Conservation (phyloP, 2,797 vertebrate species). For the Nothura maculosa region DNA sequence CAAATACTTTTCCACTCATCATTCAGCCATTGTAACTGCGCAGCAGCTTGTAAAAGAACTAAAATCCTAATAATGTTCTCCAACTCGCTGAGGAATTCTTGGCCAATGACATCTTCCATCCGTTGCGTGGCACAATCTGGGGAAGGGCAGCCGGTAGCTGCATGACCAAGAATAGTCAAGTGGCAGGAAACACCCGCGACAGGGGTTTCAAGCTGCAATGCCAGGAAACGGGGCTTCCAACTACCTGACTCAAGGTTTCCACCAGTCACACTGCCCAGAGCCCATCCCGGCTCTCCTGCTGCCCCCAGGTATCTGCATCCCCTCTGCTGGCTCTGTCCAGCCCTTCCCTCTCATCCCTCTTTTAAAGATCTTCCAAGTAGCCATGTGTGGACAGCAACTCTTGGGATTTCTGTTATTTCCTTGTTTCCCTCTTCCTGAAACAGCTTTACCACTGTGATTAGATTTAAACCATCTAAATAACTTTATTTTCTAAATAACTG, state of each 20-base stretch:
- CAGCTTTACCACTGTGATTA: background rate
- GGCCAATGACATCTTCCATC: background rate
- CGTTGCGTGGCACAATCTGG: background rate
- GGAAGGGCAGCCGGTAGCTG: constrained; percentile 11
- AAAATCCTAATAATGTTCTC: background rate
- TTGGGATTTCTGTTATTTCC: background rate
- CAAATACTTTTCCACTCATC: background rate
- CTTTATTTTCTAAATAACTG: background rate
- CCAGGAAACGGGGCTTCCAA: constrained; percentile 11
- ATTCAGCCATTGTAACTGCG: background rate
- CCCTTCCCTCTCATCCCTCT: background rate
- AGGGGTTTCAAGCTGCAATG: background rate
- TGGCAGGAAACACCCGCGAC: background rate
- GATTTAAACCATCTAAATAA: background rate
- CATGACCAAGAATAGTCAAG: background rate
- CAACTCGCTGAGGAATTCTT: background rate
- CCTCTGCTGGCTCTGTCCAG: background rate
- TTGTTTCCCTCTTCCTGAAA: background rate
- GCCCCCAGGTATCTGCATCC: background rate
- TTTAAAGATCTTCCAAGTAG: background rate
- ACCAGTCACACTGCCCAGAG: rapidly evolving
- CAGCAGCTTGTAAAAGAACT: background rate
- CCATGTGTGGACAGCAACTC: background rate
- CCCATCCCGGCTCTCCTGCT: background rate
- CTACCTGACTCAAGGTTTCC: background rate